phyloP scores from a whole-genome alignment of 2,888 invertebrate species.

The Hipparchia semele region DNA sequence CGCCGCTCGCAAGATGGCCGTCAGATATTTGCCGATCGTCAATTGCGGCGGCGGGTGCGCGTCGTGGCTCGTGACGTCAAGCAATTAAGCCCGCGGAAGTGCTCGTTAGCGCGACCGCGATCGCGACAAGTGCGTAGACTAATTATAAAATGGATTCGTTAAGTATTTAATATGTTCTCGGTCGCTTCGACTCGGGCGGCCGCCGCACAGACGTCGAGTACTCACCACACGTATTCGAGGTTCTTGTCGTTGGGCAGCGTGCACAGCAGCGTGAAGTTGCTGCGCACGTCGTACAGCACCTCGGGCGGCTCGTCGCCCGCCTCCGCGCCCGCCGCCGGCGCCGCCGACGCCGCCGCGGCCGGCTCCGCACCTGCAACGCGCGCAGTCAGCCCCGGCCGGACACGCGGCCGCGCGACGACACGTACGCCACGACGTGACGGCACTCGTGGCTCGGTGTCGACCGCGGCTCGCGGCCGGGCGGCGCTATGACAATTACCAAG shows the following conservation, averaged over 20 bases:
- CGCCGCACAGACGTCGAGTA: neutral
- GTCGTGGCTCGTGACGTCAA: neutral
- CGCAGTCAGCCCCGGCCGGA: neutral
- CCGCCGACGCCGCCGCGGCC: constrained; percentile 24
- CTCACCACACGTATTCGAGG: constrained; percentile 53
- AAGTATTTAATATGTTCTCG: too few relatives aligned
- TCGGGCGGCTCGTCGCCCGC: constrained; percentile 31
- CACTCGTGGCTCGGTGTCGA: too few relatives aligned
- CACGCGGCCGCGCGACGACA: constrained; percentile 7
- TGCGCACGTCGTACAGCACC: constrained; percentile 53
- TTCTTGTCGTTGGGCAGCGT: constrained; percentile 44
- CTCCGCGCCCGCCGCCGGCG: constrained; percentile 24
- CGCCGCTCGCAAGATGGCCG: too few relatives aligned
- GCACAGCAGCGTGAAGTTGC: constrained; percentile 58
- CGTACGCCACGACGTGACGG: neutral
- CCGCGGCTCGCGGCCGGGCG: too few relatives aligned
- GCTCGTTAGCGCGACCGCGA: neutral
- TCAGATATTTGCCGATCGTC: too few relatives aligned
- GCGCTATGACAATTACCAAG: too few relatives aligned
- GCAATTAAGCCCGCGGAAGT: neutral
- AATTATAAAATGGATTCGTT: too few relatives aligned
- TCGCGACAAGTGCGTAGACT: neutral
- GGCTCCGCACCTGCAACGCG: constrained; percentile 20
- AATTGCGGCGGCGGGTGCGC: neutral
- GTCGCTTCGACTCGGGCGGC: too few relatives aligned